These are phyloP conservation scores for Tyria jacobaeae DNA, from an alignment of 2,888 invertebrate species.

Conservation along the genomic window DNA sequence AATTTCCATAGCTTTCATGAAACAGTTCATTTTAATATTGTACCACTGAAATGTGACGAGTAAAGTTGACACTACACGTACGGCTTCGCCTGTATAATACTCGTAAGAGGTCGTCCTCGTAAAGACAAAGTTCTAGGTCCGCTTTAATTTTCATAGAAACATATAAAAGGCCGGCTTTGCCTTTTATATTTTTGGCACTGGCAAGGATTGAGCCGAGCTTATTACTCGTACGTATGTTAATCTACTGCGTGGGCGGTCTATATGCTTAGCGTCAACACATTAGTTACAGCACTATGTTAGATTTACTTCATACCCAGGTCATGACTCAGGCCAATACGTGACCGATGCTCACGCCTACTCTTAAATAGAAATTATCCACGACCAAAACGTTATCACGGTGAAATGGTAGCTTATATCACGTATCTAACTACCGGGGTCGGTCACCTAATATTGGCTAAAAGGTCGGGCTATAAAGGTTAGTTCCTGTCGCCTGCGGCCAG, in stretches of 20 bases:
- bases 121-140: no score
- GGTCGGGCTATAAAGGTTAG: constrained; percentile 78
- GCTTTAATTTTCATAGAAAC: constrained; percentile 16
- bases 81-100: not conserved
- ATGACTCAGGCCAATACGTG: constrained; percentile 83
- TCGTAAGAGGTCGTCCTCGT: constrained; percentile 3
- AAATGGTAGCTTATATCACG: constrained; percentile 78
- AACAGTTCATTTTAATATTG: constrained; percentile 9
- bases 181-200: constrained; percentile 19
- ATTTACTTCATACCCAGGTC: constrained; percentile 78
- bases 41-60: not conserved
- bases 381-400: constrained; percentile 64
- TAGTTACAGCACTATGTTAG: constrained; percentile 57
- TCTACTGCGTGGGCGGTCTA: constrained; percentile 64
- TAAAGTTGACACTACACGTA: constrained; percentile 3
- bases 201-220: constrained; percentile 39
- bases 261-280: constrained; percentile 64
- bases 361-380: constrained; percentile 64
- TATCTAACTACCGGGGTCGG: constrained; percentile 72
- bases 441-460: constrained; percentile 70
- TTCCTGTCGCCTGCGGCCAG: constrained; percentile 73
- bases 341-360: constrained; percentile 82
- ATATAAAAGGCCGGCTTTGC: constrained; percentile 1
- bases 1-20: constrained; percentile 19
- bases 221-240: constrained; percentile 61